Evolutionary conservation across 2,113 vertebrate genomes (phyloP), one percentile per base, ranked within the genome.

Genomic region (Rhabdomys dilectus): DNA sequence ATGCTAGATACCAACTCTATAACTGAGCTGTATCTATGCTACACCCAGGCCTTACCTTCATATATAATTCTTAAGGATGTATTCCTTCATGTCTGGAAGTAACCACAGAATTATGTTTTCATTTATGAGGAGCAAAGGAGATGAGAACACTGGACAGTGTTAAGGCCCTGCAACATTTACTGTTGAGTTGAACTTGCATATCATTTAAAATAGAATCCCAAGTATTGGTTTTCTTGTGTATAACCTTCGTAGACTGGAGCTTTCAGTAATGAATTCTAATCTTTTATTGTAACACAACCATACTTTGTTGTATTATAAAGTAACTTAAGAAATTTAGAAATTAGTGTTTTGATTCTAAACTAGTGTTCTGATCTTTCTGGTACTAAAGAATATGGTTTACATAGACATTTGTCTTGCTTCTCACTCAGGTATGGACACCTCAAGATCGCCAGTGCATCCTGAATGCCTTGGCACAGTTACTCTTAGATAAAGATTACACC

Each of bases 401-500:
- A 48, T 45, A 70, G 58, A 36, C 21, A 36, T 48, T 93, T 78
- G 42, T 93, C 72, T 97, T 64, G 51, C n/a, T 24, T 9, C 88
- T 97, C 42, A 81, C 56, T 70, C 89, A 99, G 99, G 98, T 99
- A 88, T 99, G 99, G 99, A 99, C 97, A 78, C 99, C 98, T 80
- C 99, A 99, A 96, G 99, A 99, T 98, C 99, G 99, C n/a, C 99
- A 99, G 26, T 97, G 98, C 94, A 98, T 99, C 95, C 99, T 99
- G 39, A 98, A 97, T 73, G 98, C 97, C 58, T 98, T 99, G 88
- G 99, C 99, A 0, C 99, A 99, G 68, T 98, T 99, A 75, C 95
- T 99, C 51, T 72, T 99, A 93, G 99, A 99, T 98, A 99, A 99
- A 96, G 99, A 99, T 88, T 99, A 98, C 88, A 99, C 99, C 0